Conservation (phyloP, 2,113 vertebrate species). For the Rhombomys opimus region DNA sequence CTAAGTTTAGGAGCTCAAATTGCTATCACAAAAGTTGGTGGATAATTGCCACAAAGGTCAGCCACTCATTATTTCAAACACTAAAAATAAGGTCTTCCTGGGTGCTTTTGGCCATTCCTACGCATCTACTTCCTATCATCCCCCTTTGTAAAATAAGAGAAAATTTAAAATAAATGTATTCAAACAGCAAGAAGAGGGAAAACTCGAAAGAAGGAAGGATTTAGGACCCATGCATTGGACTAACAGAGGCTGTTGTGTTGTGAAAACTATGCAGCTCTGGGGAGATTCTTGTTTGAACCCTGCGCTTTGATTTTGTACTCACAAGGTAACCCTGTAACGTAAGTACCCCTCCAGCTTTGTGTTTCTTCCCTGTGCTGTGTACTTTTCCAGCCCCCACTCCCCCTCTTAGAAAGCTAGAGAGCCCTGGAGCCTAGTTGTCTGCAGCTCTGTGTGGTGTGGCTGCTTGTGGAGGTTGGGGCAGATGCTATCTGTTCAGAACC, state of each 20-base stretch:
- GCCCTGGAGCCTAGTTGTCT: conserved; percentile 74
- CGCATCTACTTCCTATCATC: neutral
- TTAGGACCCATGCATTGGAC: conserved; percentile 45
- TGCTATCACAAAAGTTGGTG: conserved; percentile 51
- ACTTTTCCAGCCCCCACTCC: conserved; percentile 58
- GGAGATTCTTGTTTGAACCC: conserved; percentile 44
- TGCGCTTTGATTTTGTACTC: conserved; percentile 43
- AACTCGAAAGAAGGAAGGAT: conserved; percentile 53
- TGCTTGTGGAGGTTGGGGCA: conserved; percentile 70
- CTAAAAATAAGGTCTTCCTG: conserved; percentile 13
- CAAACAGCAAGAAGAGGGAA: conserved; percentile 1
- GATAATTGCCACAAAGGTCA: conserved; percentile 54
- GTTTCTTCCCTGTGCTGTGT: conserved; percentile 72
- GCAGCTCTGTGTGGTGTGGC: conserved; percentile 70
- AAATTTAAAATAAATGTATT: conserved; percentile 15
- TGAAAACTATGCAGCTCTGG: neutral
- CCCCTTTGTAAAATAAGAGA: conserved; percentile 54
- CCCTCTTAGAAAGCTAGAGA: conserved; percentile 69
- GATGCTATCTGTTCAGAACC: conserved; percentile 79
- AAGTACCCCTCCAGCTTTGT: conserved; percentile 67
- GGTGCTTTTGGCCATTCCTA: conserved; percentile 18
- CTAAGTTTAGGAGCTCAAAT: conserved; percentile 63
- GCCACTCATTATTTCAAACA: conserved; percentile 16
- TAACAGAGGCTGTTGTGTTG: conserved; percentile 61
- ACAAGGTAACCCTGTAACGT: conserved; percentile 46